These are phyloP conservation scores for Cossypha caffra DNA, from an alignment of 2,797 vertebrate genomes.

Conservation along the genomic window DNA sequence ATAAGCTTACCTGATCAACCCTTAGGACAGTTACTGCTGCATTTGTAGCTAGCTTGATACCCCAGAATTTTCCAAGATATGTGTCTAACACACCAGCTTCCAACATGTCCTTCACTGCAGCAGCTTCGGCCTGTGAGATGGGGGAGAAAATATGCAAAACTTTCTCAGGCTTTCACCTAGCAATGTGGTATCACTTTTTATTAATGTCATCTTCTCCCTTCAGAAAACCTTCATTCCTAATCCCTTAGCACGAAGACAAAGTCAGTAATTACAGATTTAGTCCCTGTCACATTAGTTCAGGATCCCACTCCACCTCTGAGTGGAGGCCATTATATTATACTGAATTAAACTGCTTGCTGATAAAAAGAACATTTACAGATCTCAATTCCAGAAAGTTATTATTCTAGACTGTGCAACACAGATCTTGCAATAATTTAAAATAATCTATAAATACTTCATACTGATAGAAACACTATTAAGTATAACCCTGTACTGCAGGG, in stretches of 20 bases:
- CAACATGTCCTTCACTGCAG: slow-evolving; percentile 91
- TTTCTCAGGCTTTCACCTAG: not conserved
- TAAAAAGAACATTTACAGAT: not conserved
- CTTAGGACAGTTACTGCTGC: slow-evolving; percentile 93
- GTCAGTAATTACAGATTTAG: not conserved
- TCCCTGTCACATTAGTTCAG: not conserved
- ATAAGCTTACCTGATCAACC: slow-evolving; percentile 90
- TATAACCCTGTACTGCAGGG: not conserved
- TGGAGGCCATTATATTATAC: not conserved
- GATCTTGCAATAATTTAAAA: not conserved
- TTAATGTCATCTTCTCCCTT: not conserved
- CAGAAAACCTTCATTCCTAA: not conserved
- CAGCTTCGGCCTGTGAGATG: slow-evolving; percentile 84
- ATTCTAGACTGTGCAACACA: not conserved
- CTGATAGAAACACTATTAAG: not conserved
- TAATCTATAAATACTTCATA: not conserved
- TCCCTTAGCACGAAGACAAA: not conserved
- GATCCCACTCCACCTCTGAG: not conserved
- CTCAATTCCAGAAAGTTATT: not conserved
- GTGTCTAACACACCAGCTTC: slow-evolving; percentile 91
- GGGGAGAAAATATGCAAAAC: not conserved
- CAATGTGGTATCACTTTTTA: not conserved
- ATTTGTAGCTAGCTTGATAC: slow-evolving; percentile 94
- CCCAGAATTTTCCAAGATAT: slow-evolving; percentile 93
- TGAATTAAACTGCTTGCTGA: not conserved